phyloP scores from a whole-genome alignment of 2,113 vertebrate genomes.

The Peromyscus polionotus region DNA sequence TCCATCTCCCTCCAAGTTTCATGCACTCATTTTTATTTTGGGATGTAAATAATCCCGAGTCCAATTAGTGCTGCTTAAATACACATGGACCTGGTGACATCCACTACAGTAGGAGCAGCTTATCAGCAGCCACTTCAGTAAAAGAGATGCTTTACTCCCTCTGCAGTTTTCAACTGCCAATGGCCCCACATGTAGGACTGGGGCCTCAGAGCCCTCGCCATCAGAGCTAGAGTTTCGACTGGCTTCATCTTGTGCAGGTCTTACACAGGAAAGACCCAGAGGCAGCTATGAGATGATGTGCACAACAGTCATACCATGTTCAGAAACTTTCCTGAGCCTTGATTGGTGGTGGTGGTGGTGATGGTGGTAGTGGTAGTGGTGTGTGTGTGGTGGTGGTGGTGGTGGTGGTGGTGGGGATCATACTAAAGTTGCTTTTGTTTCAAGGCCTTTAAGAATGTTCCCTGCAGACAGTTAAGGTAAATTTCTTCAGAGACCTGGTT shows the following conservation, averaged over 20 bases:
- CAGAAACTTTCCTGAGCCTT: not conserved
- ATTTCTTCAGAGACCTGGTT: not conserved
- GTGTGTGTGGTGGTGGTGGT: too few relatives aligned
- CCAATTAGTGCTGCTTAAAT: not conserved
- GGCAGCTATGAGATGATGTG: too few relatives aligned
- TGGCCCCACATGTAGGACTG: too few relatives aligned
- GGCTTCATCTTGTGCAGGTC: not conserved
- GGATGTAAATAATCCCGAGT: not conserved
- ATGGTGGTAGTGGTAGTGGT: too few relatives aligned
- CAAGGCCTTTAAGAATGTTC: slow-evolving; percentile 1
- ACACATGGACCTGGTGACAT: not conserved
- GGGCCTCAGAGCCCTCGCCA: not conserved
- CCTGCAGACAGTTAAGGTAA: not conserved
- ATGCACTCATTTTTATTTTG: not conserved
- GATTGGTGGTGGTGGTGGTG: not conserved
- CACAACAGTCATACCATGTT: too few relatives aligned
- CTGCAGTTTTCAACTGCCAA: too few relatives aligned
- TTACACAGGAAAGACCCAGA: not conserved
- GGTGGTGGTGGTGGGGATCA: not conserved
- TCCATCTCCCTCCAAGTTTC: not conserved
- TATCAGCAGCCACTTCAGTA: not conserved
- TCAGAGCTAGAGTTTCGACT: not conserved
- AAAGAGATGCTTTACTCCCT: not conserved
- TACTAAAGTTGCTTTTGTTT: not conserved
- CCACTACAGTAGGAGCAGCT: not conserved